phyloP scores from a whole-genome alignment of 2,888 invertebrate species.

The Ectropis crepuscularia region DNA sequence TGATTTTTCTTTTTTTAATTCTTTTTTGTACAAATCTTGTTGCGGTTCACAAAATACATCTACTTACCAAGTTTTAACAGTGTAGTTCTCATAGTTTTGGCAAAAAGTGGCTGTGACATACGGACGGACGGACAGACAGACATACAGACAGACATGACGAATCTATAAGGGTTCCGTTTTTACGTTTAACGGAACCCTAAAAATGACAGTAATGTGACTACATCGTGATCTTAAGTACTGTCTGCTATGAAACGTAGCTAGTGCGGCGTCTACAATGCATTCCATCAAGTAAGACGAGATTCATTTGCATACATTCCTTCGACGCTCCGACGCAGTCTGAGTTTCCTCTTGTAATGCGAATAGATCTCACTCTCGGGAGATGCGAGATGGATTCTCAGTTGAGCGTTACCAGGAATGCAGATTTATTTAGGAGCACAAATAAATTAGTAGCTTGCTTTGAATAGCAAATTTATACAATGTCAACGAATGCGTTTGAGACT shows the following conservation, averaged over 20 bases:
- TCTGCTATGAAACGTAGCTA: not conserved
- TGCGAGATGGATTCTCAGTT: constrained; percentile 17
- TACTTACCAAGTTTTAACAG: too few relatives aligned
- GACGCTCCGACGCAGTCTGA: constrained; percentile 32
- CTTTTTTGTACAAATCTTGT: too few relatives aligned
- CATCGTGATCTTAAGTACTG: not conserved
- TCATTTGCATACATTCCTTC: constrained; percentile 49
- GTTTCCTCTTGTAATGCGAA: constrained; percentile 43
- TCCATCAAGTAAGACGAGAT: constrained; percentile 45
- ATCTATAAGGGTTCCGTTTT: too few relatives aligned
- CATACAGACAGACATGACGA: too few relatives aligned
- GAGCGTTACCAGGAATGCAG: constrained; percentile 12
- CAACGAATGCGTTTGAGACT: not conserved
- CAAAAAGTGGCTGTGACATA: too few relatives aligned
- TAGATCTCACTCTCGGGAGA: constrained; percentile 36
- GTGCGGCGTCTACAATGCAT: constrained; percentile 42
- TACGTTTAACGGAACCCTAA: too few relatives aligned
- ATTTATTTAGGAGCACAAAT: constrained; percentile 11
- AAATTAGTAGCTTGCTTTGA: constrained; percentile 7
- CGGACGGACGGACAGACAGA: too few relatives aligned
- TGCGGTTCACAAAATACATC: too few relatives aligned
- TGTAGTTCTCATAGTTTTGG: too few relatives aligned
- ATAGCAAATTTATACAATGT: not conserved
- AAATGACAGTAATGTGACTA: too few relatives aligned
- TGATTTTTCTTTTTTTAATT: too few relatives aligned